phyloP scores from a whole-genome alignment of 2,888 invertebrate species.

The Dolomedes plantarius region DNA sequence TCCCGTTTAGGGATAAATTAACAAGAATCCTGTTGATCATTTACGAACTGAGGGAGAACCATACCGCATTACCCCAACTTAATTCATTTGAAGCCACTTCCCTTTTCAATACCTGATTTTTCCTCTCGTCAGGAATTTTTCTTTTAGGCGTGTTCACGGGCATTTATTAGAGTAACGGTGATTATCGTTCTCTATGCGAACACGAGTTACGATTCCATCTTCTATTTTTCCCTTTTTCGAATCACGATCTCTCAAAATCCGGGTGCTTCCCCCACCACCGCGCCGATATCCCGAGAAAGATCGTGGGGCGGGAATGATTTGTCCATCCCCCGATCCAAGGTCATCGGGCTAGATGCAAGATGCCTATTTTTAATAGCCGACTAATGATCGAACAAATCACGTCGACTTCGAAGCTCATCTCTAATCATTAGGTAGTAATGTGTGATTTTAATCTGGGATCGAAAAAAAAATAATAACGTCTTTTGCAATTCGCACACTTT shows the following conservation, averaged over 20 bases:
- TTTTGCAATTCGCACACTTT: too few species aligned
- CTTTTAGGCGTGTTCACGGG: neutral
- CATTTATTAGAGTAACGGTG: conserved; percentile 40
- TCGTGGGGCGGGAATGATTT: neutral
- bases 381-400: conserved; percentile 4
- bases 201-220: conserved; percentile 64
- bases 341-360: neutral
- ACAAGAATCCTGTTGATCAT: too few species aligned
- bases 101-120: too few species aligned
- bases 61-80: too few species aligned
- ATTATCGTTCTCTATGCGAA: conserved; percentile 36
- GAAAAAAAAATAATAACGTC: too few species aligned
- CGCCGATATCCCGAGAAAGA: neutral
- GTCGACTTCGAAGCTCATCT: neutral
- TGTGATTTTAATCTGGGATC: too few species aligned
- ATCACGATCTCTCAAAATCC: conserved; percentile 66
- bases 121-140: too few species aligned
- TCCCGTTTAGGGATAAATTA: too few species aligned
- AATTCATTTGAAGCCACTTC: too few species aligned
- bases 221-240: conserved; percentile 34
- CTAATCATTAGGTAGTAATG: neutral
- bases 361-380: neutral
- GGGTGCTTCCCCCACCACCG: conserved; percentile 27
- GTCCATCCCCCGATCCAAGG: conserved; percentile 1
- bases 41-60: too few species aligned